A percentile compares a stretch with the other conserved stretches of the same genome.
These are phyloP conservation scores for Laticauda laticaudata DNA, from an alignment of 2,113 vertebrate species.

Conservation along the genomic window DNA sequence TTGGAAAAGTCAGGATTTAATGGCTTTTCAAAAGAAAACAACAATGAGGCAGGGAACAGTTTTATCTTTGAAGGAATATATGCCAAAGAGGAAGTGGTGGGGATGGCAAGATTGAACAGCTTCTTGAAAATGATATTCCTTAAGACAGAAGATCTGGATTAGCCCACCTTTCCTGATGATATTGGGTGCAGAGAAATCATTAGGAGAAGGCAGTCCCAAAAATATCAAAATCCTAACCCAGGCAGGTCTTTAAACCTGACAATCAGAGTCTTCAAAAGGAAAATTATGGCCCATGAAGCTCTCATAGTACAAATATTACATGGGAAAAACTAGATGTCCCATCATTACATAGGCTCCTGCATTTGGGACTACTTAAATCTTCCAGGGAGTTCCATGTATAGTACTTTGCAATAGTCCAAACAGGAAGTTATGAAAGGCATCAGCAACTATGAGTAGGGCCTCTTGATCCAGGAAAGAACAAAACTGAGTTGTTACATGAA, in stretches of 20 bases:
- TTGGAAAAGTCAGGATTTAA: neutral
- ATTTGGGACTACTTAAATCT: neutral
- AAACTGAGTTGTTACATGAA: neutral
- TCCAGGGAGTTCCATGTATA: neutral
- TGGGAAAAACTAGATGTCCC: neutral
- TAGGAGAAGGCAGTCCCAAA: neutral
- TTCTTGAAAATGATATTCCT: neutral
- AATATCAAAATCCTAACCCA: neutral
- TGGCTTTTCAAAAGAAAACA: neutral
- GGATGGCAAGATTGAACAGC: neutral
- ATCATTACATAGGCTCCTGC: neutral
- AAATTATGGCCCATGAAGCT: neutral
- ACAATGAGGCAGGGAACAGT: neutral
- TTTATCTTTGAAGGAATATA: neutral
- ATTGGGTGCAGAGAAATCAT: neutral
- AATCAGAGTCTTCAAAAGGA: neutral
- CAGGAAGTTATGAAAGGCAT: neutral
- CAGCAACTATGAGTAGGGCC: neutral
- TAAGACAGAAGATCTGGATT: neutral
- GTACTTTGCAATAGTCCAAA: neutral
- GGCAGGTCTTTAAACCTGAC: neutral
- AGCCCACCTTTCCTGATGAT: neutral
- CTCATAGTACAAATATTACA: neutral
- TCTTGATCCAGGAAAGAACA: neutral
- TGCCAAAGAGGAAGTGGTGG: neutral